Evolutionary conservation across 2,797 vertebrate genomes (phyloP).

Genomic region (Sphaeramia orbicularis): DNA sequence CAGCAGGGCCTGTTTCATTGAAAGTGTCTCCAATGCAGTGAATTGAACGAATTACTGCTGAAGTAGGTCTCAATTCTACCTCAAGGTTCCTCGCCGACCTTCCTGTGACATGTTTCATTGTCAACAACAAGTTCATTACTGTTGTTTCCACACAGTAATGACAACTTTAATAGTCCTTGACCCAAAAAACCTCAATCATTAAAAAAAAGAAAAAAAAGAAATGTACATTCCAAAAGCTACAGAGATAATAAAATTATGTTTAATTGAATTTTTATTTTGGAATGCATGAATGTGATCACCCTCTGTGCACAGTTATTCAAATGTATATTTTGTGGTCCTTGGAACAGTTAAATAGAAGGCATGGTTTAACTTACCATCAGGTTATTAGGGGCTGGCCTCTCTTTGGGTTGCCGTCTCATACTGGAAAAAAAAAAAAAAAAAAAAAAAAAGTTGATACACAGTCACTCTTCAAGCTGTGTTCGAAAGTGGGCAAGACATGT

Average conservation of each 20-base stretch:
- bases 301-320: conserved; percentile 48
- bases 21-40: conserved; percentile 28
- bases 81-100: conserved; percentile 66
- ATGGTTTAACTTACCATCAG: conserved; percentile 91
- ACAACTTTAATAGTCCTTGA: conserved; percentile 65
- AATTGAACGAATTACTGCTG: conserved; percentile 61
- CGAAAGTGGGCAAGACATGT: conserved; percentile 4
- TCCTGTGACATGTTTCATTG: conserved; percentile 52
- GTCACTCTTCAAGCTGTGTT: conserved; percentile 31
- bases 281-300: conserved; percentile 53
- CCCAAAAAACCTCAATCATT: conserved; percentile 59
- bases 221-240: conserved; percentile 46
- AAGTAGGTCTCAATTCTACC: conserved; percentile 62
- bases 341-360: conserved; percentile 46
- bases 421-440: conserved; percentile 77
- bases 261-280: conserved; percentile 55
- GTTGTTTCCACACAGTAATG: conserved; percentile 40
- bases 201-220: conserved; percentile 35
- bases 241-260: conserved; percentile 49
- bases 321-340: conserved; percentile 48
- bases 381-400: conserved; percentile 96
- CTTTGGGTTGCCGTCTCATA: conserved; percentile 96
- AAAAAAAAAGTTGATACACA: conserved; percentile 32
- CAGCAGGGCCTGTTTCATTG: conserved; percentile 42
- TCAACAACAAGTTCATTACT: conserved; percentile 61